Base-by-base conservation (phyloP, 2,888 invertebrate species). In the Drosophila sordidula region DNA sequence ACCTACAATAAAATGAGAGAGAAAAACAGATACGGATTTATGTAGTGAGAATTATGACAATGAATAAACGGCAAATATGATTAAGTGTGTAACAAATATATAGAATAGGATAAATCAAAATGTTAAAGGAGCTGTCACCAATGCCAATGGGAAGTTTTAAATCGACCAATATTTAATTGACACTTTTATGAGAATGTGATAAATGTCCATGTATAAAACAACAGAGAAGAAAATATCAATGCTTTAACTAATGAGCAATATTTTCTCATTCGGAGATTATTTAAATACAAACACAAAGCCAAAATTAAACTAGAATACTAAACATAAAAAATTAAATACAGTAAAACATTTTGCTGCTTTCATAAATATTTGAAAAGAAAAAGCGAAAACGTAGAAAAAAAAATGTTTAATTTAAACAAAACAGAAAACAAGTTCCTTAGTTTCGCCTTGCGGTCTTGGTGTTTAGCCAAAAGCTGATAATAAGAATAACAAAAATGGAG, bases 1-100 rank as follows among this genome's bases (percentile, higher is more conserved):
- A 86, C 87, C 81, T 81, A 79, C 58, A 76, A 76, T 49, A 18
- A 50, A 50, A 65, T 70, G 65, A 55, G 36, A 58, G 25, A 72
- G 63, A 47, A 76, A 32, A 72, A 69, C 41, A 74, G 41, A 80
- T 64, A 76, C 42, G 63, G 47, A 70, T 79, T 64, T 63, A 85
- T 77, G 80, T 86, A 58, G 56, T 75, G 66, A 87, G 12, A 65
- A 51, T 58, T 3, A 32, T 61, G 59, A 70, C 75, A 73, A 73
- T 70, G 71, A 47, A 16, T 41, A 45, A 29, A 32, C 32, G 14
- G 18, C 36, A 29, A 52, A 54, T 25, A 36, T 25, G 26, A 11
- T 29, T 4, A 29, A 26, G 18, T 41, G 41, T 68, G 11, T 55
- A 14, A n/a, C 25, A 14, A 26, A 44, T 44, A 26, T 26, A 41